Evolutionary conservation across 1,140 invertebrate genomes (phyloP).

Genomic region (Ceratina japonica): DNA sequence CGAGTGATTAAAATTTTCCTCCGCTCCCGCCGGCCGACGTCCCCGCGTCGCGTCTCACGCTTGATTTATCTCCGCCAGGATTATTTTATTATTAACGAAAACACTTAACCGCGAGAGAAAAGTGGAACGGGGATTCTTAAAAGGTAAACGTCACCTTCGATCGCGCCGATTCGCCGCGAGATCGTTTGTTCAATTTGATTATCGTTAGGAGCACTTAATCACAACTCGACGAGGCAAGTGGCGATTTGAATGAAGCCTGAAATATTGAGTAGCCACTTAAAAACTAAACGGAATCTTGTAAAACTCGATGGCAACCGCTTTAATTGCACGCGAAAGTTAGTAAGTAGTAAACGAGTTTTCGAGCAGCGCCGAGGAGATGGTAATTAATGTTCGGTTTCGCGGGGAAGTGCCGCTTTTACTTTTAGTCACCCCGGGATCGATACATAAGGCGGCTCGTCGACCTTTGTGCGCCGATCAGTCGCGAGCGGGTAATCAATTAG

Average conservation of each 20-base stretch:
- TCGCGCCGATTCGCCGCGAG: too few species aligned
- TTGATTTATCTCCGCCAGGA: too few species aligned
- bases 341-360: conserved; percentile 1
- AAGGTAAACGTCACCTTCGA: too few species aligned
- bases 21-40: background rate
- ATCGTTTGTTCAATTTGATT: too few species aligned
- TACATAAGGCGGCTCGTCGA: conserved; percentile 20
- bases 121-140: too few species aligned
- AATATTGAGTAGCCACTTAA: too few species aligned
- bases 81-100: too few species aligned
- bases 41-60: background rate
- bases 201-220: too few species aligned
- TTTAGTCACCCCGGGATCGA: conserved; percentile 23
- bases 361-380: conserved; percentile 6
- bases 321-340: conserved; percentile 32
- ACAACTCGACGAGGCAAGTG: too few species aligned
- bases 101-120: too few species aligned
- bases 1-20: conserved; percentile 30
- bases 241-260: too few species aligned
- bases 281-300: background rate
- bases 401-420: conserved; percentile 37
- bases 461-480: conserved; percentile 35
- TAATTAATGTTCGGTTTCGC: conserved; percentile 26
- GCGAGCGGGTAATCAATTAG: conserved; percentile 25
- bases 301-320: conserved; percentile 14